These are phyloP conservation scores for Phaonia tiefii DNA, from an alignment of 2,888 invertebrate genomes.

Conservation along the genomic window DNA sequence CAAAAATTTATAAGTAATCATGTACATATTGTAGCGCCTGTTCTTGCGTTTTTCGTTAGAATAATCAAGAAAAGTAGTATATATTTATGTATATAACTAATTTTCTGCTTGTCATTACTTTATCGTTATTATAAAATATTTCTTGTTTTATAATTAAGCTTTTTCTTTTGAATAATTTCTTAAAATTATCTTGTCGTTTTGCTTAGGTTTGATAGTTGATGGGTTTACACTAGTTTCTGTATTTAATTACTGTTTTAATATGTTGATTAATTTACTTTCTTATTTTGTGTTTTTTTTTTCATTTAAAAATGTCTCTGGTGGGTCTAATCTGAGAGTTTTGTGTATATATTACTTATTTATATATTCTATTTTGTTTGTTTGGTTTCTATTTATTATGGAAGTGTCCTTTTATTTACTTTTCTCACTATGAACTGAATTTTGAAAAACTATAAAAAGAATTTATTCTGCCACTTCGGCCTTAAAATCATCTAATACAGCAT, in stretches of 20 bases:
- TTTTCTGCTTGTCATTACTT: constrained; percentile 28
- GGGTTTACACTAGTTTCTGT: constrained; percentile 57
- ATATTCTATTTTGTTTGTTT: constrained; percentile 35
- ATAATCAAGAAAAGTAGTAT: not conserved
- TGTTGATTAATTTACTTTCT: constrained; percentile 20
- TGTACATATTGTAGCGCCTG: constrained; percentile 77
- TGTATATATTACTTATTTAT: constrained; percentile 43
- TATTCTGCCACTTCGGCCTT: not conserved
- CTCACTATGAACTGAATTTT: not conserved
- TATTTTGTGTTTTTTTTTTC: constrained; percentile 31
- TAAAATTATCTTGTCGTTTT: constrained; percentile 38
- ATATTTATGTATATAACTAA: constrained; percentile 45
- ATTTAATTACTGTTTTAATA: constrained; percentile 44
- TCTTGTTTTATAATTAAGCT: constrained; percentile 51
- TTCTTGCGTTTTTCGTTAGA: constrained; percentile 49
- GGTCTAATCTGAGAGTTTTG: constrained; percentile 70
- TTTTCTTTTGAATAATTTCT: constrained; percentile 37
- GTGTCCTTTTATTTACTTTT: constrained; percentile 30
- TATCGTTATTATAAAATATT: constrained; percentile 57
- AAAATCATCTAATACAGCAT: not conserved
- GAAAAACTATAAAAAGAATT: not conserved
- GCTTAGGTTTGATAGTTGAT: constrained; percentile 59
- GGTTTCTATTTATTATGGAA: constrained; percentile 50
- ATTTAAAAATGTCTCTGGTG: constrained; percentile 67
- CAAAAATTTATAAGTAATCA: constrained; percentile 71